Conservation (phyloP, 2,797 vertebrate genomes). For the Lagocephalus sceleratus region DNA sequence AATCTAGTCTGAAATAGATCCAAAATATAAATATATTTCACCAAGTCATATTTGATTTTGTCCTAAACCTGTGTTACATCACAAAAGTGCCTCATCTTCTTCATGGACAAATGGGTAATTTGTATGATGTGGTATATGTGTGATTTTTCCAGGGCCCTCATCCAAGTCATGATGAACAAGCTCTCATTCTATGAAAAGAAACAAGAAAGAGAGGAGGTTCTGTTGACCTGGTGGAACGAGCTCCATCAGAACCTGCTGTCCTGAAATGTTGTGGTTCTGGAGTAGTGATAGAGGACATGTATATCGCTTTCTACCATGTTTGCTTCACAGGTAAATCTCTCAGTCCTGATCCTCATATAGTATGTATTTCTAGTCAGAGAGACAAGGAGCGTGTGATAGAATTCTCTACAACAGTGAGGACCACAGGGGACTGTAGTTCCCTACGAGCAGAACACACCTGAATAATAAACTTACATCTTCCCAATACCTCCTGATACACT, state of each 20-base stretch:
- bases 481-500: conserved; percentile 19
- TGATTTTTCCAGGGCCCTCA: not conserved
- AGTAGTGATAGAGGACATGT: no score
- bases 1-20: not conserved
- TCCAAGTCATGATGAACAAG: conserved; percentile 4
- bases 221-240: conserved; percentile 15
- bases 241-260: no score
- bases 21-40: conserved; percentile 8
- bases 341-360: no score
- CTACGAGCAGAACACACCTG: conserved; percentile 1
- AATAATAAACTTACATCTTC: conserved; percentile 26
- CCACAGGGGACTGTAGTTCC: conserved; percentile 22
- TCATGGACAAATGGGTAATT: conserved; percentile 8
- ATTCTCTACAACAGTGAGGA: conserved; percentile 25
- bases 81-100: conserved; percentile 14
- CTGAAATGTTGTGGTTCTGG: no score
- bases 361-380: no score
- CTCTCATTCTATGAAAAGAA: conserved; percentile 16
- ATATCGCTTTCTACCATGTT: no score
- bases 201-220: conserved; percentile 2
- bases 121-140: conserved; percentile 4
- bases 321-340: no score
- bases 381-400: conserved; percentile 7
- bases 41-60: conserved; percentile 12
- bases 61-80: conserved; percentile 11